Conservation (phyloP, 2,888 invertebrate genomes). For the Pyrrhosoma nymphula region DNA sequence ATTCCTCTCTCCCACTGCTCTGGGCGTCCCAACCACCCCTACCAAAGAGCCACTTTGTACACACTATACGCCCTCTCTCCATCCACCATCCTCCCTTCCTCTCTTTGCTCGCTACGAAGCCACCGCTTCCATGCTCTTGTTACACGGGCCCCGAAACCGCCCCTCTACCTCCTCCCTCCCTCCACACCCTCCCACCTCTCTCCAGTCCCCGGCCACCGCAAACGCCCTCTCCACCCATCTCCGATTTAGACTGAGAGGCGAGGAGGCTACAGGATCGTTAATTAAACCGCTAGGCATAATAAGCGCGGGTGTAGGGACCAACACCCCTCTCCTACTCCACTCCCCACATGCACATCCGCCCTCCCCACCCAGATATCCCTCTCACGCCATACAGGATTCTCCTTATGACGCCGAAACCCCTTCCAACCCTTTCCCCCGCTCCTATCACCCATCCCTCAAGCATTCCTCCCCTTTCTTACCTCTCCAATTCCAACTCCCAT, state of each 20-base stretch:
- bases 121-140: background rate
- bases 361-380: background rate
- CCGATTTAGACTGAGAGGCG: constrained; percentile 40
- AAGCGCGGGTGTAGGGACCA: constrained; percentile 21
- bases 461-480: background rate
- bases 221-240: constrained; percentile 3
- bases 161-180: too few relatives aligned
- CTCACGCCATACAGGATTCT: background rate
- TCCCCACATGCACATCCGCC: background rate
- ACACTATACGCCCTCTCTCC: background rate
- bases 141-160: too few relatives aligned
- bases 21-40: background rate
- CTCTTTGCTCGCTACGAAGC: background rate
- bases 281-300: constrained; percentile 63
- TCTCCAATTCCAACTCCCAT: background rate
- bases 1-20: background rate
- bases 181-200: background rate
- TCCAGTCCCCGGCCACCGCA: background rate
- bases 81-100: background rate
- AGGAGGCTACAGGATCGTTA: constrained; percentile 58
- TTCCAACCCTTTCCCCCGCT: background rate
- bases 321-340: background rate
- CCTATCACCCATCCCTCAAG: background rate
- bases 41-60: background rate
- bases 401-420: background rate